These are phyloP conservation scores for Macrostomum lignano DNA, from an alignment of 1,140 invertebrate species.

Conservation along the genomic window DNA sequence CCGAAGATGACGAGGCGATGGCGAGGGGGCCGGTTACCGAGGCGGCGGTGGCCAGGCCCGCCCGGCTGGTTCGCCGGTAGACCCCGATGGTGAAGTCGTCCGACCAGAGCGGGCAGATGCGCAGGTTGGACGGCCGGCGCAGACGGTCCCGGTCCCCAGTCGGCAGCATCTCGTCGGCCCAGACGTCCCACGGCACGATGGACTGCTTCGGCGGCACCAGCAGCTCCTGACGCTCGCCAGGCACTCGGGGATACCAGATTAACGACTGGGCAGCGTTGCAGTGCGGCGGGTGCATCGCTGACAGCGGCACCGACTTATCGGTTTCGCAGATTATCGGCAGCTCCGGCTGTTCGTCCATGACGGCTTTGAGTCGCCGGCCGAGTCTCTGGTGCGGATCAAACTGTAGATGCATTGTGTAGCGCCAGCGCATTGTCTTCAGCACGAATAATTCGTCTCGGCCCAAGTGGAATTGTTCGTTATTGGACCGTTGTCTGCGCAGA, in stretches of 20 bases:
- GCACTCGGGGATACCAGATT: conserved; percentile 5
- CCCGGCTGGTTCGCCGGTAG: no score
- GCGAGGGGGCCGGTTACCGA: no score
- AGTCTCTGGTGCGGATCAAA: conserved; percentile 3
- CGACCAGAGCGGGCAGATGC: no score
- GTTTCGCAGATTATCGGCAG: neutral
- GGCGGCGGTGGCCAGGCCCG: no score
- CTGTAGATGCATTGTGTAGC: conserved; percentile 1
- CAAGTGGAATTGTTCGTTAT: neutral
- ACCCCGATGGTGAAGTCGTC: no score
- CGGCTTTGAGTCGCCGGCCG: conserved; percentile 3
- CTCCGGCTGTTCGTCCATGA: conserved; percentile 4
- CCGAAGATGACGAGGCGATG: no score
- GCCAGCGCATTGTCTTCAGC: conserved; percentile 5
- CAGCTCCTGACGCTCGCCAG: conserved; percentile 3
- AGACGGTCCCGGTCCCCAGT: neutral
- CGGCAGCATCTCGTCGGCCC: conserved; percentile 4
- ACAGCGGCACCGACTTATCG: conserved; percentile 1
- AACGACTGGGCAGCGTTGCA: conserved; percentile 5
- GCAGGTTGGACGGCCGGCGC: neutral
- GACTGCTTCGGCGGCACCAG: conserved; percentile 4
- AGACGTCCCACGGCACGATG: conserved; percentile 4
- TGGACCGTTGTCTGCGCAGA: neutral
- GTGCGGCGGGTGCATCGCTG: conserved; percentile 4
- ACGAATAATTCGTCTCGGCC: neutral